Base-by-base conservation (phyloP, 2,113 vertebrate genomes). In the Hippoglossus stenolepis region DNA sequence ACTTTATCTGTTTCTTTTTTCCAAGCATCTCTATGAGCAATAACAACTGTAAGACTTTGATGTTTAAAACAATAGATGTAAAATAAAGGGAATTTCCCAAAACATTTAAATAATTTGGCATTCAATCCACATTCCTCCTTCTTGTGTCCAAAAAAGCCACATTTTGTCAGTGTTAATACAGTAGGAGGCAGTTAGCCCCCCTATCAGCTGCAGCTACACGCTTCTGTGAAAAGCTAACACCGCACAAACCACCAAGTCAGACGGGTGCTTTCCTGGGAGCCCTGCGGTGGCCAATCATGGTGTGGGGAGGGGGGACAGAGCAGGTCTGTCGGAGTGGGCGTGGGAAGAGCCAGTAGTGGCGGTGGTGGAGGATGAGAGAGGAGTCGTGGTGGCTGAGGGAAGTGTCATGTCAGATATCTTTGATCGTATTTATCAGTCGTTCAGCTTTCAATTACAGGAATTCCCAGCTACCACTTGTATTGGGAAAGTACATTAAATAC, bases 221-320 rank as follows among this genome's bases (percentile, higher is more conserved):
- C 20, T 49, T 87, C 49, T 75, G 49, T 79, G 26, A 54, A 24
- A 74, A 57, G 70, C 49, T 70, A 65, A 47, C 57, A 47, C 70
- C 84, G 65, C 79, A 73, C 51, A 75, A 87, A 88, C 82, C 88
- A 85, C 62, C 3, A 13, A 62, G 83, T 79, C 61, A 64, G 57
- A 63, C 54, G 26, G 67, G 31, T 56, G 54, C 40, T 86, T 64
- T 45, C 43, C 56, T 76, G 28, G 73, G 67, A 82, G n/a, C 23
- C 28, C 49, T 79, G 65, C 12, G 20, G 69, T 53, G 43, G 67
- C 59, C 65, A 47, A 0, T 54, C 65, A 64, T 58, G 51, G 56
- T 71, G 43, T 56, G 13, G 51, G 47, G 26, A 77, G 5, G 1
- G 77, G 5, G 1, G 23, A 7, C 69, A n/a, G 26, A 70, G 49